phyloP scores from a whole-genome alignment of 2,797 vertebrate species.

The Typhlichthys subterraneus region DNA sequence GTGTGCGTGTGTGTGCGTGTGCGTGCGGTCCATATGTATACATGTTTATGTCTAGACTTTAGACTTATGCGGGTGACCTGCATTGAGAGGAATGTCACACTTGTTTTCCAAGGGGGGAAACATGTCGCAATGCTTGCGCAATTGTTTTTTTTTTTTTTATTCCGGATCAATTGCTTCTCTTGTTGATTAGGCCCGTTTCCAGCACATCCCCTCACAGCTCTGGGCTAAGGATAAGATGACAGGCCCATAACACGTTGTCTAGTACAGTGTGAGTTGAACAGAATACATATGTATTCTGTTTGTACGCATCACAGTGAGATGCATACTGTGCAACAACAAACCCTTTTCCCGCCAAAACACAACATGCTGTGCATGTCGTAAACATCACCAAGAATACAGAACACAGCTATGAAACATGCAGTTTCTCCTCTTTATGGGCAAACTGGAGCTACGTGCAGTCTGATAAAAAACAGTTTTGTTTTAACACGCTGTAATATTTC shows the following conservation, averaged over 20 bases:
- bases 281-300: too few relatives aligned
- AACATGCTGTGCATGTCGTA: not conserved
- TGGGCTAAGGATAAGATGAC: constrained; percentile 39
- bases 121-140: constrained; percentile 43
- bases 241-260: constrained; percentile 44
- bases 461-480: constrained; percentile 13
- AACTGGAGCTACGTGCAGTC: constrained; percentile 5
- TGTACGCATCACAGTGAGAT: not conserved
- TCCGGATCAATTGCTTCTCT: constrained; percentile 56
- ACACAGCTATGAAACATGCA: not conserved
- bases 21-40: not conserved
- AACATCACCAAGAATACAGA: too few relatives aligned
- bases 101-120: constrained; percentile 27
- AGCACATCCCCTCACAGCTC: constrained; percentile 33
- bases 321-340: not conserved
- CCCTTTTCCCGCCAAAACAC: not conserved
- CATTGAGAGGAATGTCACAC: constrained; percentile 42
- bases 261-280: constrained; percentile 15
- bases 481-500: constrained; percentile 16
- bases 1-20: not conserved
- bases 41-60: not conserved
- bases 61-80: constrained; percentile 22
- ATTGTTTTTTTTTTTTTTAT: constrained; percentile 62
- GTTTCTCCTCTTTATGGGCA: constrained; percentile 18
- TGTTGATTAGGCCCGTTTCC: constrained; percentile 34